Conservation (phyloP, 2,113 vertebrate species). For the Phoenicopterus ruber region DNA sequence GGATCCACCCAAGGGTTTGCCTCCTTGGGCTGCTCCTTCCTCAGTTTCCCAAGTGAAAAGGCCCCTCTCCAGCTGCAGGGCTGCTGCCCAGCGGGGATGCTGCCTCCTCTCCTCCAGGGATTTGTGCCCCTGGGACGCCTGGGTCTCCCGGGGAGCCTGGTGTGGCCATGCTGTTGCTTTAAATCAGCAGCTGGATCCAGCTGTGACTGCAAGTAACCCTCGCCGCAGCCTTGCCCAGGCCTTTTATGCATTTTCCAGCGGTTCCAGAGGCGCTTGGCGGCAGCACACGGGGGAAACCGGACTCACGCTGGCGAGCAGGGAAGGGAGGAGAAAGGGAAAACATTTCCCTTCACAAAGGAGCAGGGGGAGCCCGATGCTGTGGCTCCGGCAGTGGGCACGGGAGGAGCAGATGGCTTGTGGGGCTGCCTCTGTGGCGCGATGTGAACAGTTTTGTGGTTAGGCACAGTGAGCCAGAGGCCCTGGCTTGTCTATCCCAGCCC, state of each 20-base stretch:
- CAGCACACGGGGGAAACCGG: neutral
- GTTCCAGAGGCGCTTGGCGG: constrained; percentile 49
- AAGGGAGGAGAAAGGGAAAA: constrained; percentile 31
- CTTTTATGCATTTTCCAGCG: constrained; percentile 55
- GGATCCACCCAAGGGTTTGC: neutral
- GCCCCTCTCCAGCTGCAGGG: accelerated
- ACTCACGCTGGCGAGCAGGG: neutral
- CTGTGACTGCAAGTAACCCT: constrained; percentile 50
- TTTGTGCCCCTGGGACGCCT: neutral
- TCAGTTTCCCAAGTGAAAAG: neutral
- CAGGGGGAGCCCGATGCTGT: neutral
- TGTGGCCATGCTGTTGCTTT: constrained; percentile 28
- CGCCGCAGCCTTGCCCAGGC: neutral
- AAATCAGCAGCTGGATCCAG: constrained; percentile 53
- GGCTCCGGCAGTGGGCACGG: accelerated
- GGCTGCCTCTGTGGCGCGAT: accelerated
- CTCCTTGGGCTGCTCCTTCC: neutral
- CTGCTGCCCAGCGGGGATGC: neutral
- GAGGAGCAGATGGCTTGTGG: neutral
- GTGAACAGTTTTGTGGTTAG: neutral
- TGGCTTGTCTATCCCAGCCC: neutral
- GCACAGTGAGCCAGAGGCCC: neutral
- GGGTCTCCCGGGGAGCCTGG: neutral
- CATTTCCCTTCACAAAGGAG: constrained; percentile 18
- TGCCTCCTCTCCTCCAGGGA: neutral